Conservation (phyloP, 1,140 invertebrate genomes). For the Heliconius congener region DNA sequence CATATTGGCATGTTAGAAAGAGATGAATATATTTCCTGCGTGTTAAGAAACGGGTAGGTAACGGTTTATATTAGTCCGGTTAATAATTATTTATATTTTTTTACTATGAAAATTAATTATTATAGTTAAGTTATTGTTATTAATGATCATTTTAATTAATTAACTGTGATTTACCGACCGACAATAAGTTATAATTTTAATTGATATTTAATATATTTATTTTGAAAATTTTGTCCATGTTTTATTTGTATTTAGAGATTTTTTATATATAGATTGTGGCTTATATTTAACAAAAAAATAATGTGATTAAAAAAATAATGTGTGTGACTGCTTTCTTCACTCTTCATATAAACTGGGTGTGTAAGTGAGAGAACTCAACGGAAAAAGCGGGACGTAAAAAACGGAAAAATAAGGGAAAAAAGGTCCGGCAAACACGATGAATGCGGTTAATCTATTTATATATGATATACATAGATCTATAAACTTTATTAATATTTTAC, state of each 20-base stretch:
- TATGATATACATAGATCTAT: too few relatives aligned
- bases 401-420: too few relatives aligned
- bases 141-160: background rate
- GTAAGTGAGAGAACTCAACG: too few relatives aligned
- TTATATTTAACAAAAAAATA: too few relatives aligned
- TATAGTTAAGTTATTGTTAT: background rate
- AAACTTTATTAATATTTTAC: too few relatives aligned
- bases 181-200: background rate
- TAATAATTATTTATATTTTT: conserved; percentile 5
- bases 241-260: background rate
- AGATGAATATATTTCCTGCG: conserved; percentile 1
- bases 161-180: conserved; percentile 8
- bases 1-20: background rate
- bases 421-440: too few relatives aligned
- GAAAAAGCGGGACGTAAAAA: too few relatives aligned
- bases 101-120: background rate
- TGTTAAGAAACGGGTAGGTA: background rate
- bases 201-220: background rate
- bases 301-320: too few relatives aligned
- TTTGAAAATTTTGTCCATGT: background rate
- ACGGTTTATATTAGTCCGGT: background rate
- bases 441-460: too few relatives aligned
- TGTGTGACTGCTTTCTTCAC: background rate
- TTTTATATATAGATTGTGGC: too few relatives aligned
- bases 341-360: background rate